Percentiles rank a stretch among this genome's conserved stretches.
phyloP scores from a whole-genome alignment of 35 echinoderm and acorn worm genomes.

The Heliocidaris erythrogramma region DNA sequence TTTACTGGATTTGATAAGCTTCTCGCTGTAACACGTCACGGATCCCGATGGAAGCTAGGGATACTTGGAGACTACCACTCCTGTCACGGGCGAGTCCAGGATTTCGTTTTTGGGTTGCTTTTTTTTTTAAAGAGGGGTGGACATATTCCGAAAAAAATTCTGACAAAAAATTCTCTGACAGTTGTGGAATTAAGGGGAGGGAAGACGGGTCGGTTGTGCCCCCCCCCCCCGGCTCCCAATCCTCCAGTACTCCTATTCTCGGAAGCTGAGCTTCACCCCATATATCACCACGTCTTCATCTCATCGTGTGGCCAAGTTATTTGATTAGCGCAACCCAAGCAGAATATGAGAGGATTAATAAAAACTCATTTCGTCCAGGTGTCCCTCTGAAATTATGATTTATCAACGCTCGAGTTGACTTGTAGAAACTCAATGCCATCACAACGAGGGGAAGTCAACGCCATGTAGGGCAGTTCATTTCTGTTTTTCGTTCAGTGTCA shows the following conservation, averaged over 20 bases:
- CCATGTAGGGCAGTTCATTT: not conserved
- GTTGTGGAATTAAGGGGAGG: too few species aligned
- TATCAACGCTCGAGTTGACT: not conserved
- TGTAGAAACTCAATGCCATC: not conserved
- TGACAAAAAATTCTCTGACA: too few species aligned
- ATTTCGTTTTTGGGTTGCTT: too few species aligned
- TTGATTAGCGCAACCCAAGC: not conserved
- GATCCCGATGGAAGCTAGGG: not conserved
- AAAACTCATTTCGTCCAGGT: slow-evolving; percentile 12
- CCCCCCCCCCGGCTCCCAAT: too few species aligned
- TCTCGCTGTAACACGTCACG: too few species aligned
- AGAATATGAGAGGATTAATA: not conserved
- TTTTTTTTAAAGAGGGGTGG: too few species aligned
- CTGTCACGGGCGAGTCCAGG: not conserved
- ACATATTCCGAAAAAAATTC: too few species aligned
- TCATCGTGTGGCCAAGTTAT: not conserved
- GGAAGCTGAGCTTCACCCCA: not conserved
- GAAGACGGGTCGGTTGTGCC: too few species aligned
- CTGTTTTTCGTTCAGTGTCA: not conserved
- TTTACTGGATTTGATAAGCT: too few species aligned
- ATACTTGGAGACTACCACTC: not conserved
- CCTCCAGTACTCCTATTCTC: not conserved
- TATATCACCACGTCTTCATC: slow-evolving; percentile 8
- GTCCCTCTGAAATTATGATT: slow-evolving; percentile 17
- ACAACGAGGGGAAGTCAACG: not conserved